phyloP scores from a whole-genome alignment of 2,797 vertebrate species.

The Danio choprae region DNA sequence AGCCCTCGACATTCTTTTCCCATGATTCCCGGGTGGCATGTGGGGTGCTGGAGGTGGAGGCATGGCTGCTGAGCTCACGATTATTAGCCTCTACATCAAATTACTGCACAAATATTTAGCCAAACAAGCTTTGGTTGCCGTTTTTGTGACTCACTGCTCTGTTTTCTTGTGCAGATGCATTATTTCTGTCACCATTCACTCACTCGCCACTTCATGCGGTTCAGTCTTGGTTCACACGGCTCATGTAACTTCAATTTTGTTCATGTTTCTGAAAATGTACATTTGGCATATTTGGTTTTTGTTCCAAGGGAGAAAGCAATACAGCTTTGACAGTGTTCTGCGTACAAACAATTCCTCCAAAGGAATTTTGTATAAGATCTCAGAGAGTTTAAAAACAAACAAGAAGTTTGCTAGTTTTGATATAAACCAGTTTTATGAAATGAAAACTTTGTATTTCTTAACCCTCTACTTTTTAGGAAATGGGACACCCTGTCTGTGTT shows the following conservation, averaged over 20 bases:
- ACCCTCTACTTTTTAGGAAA: no score
- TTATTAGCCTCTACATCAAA: slow-evolving; percentile 42
- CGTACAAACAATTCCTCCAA: neutral
- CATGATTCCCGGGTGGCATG: slow-evolving; percentile 79
- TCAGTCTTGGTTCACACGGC: neutral
- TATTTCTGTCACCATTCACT: slow-evolving; percentile 6
- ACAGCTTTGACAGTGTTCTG: neutral
- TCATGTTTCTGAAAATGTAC: neutral
- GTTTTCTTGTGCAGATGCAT: neutral
- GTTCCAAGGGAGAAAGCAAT: neutral
- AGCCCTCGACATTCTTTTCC: slow-evolving; percentile 79
- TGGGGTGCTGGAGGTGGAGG: slow-evolving; percentile 60
- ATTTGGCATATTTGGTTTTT: neutral
- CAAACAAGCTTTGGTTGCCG: slow-evolving; percentile 13
- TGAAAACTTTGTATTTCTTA: no score
- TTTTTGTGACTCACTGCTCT: neutral
- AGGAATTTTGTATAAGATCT: neutral
- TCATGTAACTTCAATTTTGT: neutral
- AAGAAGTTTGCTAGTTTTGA: neutral
- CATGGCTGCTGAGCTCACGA: slow-evolving; percentile 32
- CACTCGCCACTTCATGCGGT: neutral
- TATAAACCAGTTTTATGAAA: neutral
- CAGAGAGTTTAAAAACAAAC: neutral
- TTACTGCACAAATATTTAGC: slow-evolving; percentile 36
- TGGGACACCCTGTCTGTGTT: no score